Conservation (phyloP, 2,888 invertebrate genomes). For the Andrena dorsata region DNA sequence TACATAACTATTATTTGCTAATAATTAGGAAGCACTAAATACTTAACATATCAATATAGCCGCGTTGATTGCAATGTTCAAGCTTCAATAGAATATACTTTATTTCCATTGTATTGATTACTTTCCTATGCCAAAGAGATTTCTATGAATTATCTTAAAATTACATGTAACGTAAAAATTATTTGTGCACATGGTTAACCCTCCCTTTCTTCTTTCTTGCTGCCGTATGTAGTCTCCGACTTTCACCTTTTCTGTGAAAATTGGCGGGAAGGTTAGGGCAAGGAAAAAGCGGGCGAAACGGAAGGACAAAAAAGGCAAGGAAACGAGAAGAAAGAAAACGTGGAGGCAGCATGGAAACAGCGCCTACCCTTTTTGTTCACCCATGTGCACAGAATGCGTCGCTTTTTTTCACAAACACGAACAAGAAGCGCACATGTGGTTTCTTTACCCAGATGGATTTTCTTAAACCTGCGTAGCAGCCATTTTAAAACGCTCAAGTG, state of each 20-base stretch:
- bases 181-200: not conserved
- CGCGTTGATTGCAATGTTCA: too few relatives aligned
- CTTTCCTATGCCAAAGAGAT: too few relatives aligned
- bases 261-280: not conserved
- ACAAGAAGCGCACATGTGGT: conserved; percentile 24
- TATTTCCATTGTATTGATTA: too few relatives aligned
- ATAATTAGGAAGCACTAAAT: too few relatives aligned
- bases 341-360: conserved; percentile 50
- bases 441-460: conserved; percentile 46
- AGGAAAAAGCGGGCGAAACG: conserved; percentile 27
- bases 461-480: conserved; percentile 24
- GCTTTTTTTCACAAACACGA: conserved; percentile 28
- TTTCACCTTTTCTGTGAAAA: conserved; percentile 8
- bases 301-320: conserved; percentile 25
- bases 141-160: too few relatives aligned
- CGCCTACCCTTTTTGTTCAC: conserved; percentile 42
- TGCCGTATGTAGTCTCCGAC: not conserved
- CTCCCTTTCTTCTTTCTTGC: not conserved
- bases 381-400: conserved; percentile 37
- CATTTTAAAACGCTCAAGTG: conserved; percentile 33
- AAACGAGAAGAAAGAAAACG: conserved; percentile 51
- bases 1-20: too few relatives aligned
- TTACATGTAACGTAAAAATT: not conserved
- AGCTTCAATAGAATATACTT: too few relatives aligned
- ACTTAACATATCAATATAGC: too few relatives aligned